A percentile compares a stretch with the other conserved stretches of the same genome.
Conservation (phyloP, 2,888 invertebrate species). For the Scaeva pyrastri region DNA sequence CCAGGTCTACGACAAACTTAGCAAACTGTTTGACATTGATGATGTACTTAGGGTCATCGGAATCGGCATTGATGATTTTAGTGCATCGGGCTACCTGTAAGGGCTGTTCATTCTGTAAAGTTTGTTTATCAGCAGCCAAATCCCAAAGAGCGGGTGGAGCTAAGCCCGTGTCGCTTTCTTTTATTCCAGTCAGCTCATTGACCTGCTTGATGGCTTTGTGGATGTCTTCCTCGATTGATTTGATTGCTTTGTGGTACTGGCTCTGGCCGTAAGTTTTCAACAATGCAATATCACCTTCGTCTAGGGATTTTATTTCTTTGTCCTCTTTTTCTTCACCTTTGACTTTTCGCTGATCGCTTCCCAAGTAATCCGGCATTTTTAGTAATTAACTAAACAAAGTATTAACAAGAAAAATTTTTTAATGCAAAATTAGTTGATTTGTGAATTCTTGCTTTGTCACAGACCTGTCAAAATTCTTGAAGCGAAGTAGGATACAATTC, state of each 20-base stretch:
- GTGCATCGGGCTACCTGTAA: conserved; percentile 98
- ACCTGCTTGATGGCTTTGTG: conserved; percentile 97
- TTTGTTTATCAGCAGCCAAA: conserved; percentile 99
- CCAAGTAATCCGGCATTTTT: conserved; percentile 81
- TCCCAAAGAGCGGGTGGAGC: conserved; percentile 99
- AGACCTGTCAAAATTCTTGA: conserved; percentile 37
- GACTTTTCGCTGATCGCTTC: conserved; percentile 97
- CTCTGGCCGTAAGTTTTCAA: conserved; percentile 99
- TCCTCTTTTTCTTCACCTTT: conserved; percentile 93
- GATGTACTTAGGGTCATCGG: conserved; percentile 99
- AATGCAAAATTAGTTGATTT: conserved; percentile 1
- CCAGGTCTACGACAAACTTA: conserved; percentile 99
- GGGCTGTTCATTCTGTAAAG: conserved; percentile 98
- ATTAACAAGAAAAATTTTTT: conserved; percentile 3
- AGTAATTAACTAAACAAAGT: neutral
- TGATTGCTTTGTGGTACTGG: conserved; percentile 98
- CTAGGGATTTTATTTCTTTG: conserved; percentile 95
- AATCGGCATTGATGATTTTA: conserved; percentile 98
- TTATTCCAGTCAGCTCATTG: conserved; percentile 97
- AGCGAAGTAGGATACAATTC: conserved; percentile 27
- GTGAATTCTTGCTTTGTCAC: conserved; percentile 56
- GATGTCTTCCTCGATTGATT: conserved; percentile 97
- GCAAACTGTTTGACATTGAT: conserved; percentile 99
- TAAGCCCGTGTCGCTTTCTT: conserved; percentile 99
- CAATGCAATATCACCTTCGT: conserved; percentile 99